Conservation (phyloP, 2,888 invertebrate genomes). For the Zootermopsis nevadensis region DNA sequence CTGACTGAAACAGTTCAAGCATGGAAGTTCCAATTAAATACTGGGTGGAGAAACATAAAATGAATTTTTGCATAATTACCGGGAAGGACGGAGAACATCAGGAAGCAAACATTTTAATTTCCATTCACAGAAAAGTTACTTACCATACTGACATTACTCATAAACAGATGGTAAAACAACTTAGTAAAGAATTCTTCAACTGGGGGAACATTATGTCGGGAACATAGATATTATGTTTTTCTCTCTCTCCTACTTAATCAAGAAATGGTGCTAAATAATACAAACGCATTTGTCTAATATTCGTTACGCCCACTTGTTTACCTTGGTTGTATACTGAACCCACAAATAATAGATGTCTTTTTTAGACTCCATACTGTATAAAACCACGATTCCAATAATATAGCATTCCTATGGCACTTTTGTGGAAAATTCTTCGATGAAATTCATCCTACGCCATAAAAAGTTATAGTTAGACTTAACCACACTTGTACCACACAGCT, state of each 20-base stretch:
- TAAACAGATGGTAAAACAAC: neutral
- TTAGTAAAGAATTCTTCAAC: neutral
- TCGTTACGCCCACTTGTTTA: constrained; percentile 55
- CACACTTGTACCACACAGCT: neutral
- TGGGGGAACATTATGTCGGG: neutral
- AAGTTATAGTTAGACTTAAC: neutral
- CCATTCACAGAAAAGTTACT: no score
- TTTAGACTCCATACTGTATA: constrained; percentile 60
- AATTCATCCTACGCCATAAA: neutral
- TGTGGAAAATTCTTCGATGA: neutral
- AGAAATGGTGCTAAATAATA: neutral
- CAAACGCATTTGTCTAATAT: neutral
- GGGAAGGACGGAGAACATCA: no score
- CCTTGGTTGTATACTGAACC: constrained; percentile 69
- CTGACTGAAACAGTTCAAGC: no score
- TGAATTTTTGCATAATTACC: no score
- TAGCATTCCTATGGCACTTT: neutral
- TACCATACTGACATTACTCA: no score
- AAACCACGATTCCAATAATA: neutral
- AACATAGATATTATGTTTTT: neutral
- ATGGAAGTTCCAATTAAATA: no score
- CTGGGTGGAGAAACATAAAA: no score
- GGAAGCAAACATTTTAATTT: no score
- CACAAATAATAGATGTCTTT: constrained; percentile 67
- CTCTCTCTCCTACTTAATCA: neutral